Evolutionary conservation across 2,113 vertebrate species (phyloP), one percentile per base, ranked within the genome.

Genomic region (Lepisosteus osseus): DNA sequence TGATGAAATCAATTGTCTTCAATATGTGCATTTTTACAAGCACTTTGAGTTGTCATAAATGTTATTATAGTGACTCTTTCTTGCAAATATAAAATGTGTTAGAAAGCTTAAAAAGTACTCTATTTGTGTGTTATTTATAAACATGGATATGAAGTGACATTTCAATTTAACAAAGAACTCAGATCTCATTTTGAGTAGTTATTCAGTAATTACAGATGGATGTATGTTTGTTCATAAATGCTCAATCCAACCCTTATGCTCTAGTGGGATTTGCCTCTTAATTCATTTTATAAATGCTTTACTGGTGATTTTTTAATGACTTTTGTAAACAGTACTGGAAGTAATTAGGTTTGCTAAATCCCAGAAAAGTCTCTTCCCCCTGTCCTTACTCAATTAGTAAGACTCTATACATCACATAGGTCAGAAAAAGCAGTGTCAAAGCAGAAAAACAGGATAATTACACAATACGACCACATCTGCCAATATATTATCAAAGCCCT

Each of bases 241-340:
- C 44, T 54, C 66, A n/a, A 29, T 15, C 44, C 66, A 67, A 67
- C 66, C 29, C 66, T 54, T 17, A 51, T 11, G 44, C 66, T 67
- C 66, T 45, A 67, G n/a, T 12, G 45, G 66, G 66, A 51, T 29
- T 51, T 67, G 66, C n/a, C 45, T 65, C 64, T 67, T 67, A 51
- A 67, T 67, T 51, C 66, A n/a, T 51, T 54, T 67, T 67, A 59
- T 67, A 67, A 67, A 67, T 17, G 44, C 67, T 56, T 68, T 59
- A 57, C 15, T 67, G 11, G 12, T 61, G 44, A 17, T 7, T 67
- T 59, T 72, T 65, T 66, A 57, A 72, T 59, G 65, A 69, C 17
- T 69, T 17, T 42, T 44, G 68, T 55, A 62, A 62, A 59, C 12
- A 68, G 11, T 68, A 57, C 13, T 17, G 47, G 57, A 74, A 63